Percentiles rank a stretch among this genome's conserved stretches.
phyloP scores from a whole-genome alignment of 2,888 invertebrate species.

The Andrena haemorrhoa region DNA sequence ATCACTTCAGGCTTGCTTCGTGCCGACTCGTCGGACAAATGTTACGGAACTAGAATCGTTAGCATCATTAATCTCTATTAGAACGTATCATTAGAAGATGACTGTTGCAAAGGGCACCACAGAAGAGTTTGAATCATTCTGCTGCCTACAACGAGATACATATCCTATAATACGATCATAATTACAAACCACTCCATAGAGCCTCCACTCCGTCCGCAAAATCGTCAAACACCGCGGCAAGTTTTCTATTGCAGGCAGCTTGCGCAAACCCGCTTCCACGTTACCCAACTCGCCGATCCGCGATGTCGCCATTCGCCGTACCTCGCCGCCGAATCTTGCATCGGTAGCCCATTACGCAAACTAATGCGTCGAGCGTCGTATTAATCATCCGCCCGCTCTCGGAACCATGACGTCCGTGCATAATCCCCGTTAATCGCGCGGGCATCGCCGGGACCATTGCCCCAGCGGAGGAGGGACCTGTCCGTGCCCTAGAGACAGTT shows the following conservation, averaged over 20 bases:
- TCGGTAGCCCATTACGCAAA: conserved; percentile 2
- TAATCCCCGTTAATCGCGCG: neutral
- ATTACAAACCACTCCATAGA: neutral
- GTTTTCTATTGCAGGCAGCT: neutral
- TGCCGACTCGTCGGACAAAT: neutral
- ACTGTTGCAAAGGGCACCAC: neutral
- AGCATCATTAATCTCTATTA: conserved; percentile 10
- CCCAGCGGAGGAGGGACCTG: neutral
- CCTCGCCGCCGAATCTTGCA: neutral
- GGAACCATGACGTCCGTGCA: neutral
- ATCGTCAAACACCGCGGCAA: neutral
- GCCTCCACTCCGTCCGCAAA: neutral
- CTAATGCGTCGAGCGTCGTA: neutral
- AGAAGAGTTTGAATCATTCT: neutral
- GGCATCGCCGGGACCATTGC: neutral
- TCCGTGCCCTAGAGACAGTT: conserved; percentile 10
- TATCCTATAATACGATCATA: neutral
- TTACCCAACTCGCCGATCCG: neutral
- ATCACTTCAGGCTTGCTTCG: neutral
- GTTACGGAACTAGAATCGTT: neutral
- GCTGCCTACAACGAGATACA: neutral
- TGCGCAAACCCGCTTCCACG: neutral
- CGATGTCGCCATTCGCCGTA: neutral
- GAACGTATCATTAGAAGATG: conserved; percentile 11
- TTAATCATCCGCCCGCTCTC: conserved; percentile 4